These are phyloP conservation scores for Graphium colonna DNA, from an alignment of 2,888 invertebrate genomes.

Conservation along the genomic window DNA sequence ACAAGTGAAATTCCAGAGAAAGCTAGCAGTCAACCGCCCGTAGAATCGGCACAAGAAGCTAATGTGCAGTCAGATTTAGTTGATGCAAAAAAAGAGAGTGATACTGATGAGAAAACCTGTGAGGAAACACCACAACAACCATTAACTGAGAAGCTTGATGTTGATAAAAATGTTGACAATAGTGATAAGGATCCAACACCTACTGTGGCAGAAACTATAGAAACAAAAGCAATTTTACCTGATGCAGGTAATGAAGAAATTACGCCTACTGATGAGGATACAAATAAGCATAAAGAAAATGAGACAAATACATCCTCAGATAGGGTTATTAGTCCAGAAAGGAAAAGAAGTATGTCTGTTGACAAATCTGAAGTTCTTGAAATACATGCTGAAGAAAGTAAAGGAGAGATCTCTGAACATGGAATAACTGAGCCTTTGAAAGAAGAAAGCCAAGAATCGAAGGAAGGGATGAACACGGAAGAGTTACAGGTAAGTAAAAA, in stretches of 20 bases:
- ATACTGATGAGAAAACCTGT: conserved; percentile 1
- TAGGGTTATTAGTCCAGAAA: conserved; percentile 43
- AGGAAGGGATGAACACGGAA: conserved; percentile 23
- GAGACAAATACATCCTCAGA: conserved; percentile 31
- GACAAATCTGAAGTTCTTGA: conserved; percentile 66
- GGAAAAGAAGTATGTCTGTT: conserved; percentile 46
- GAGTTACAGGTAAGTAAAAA: conserved; percentile 65
- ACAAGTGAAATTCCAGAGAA: conserved; percentile 59
- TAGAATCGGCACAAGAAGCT: conserved; percentile 38
- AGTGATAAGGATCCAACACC: neutral
- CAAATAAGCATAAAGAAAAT: conserved; percentile 28
- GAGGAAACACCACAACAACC: neutral
- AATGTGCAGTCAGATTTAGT: conserved; percentile 16
- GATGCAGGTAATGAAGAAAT: conserved; percentile 18
- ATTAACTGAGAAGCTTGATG: neutral
- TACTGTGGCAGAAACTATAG: neutral
- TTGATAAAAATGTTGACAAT: neutral
- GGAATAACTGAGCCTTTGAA: conserved; percentile 44
- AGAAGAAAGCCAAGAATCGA: conserved; percentile 30
- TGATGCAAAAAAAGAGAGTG: conserved; percentile 34
- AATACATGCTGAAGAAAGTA: conserved; percentile 60
- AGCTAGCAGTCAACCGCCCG: conserved; percentile 53
- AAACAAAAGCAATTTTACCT: too few species aligned
- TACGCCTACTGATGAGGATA: conserved; percentile 38
- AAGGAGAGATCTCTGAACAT: conserved; percentile 52